Evolutionary conservation across 2,113 vertebrate species (phyloP).

Genomic region (Equus quagga): DNA sequence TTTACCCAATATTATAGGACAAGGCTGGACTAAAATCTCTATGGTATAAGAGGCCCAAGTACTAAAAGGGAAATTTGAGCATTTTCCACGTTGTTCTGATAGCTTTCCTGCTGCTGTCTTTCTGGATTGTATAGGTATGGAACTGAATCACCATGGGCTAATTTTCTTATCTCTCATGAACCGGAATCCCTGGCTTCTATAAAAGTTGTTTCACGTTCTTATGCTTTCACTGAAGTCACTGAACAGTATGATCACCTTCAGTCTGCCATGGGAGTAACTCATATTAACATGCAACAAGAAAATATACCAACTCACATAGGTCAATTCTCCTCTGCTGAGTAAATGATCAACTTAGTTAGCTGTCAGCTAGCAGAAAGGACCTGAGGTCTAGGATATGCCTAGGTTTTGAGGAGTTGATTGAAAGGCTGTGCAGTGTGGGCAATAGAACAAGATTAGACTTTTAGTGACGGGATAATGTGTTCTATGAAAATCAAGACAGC

Average conservation of each 20-base stretch:
- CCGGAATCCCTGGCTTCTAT: background rate
- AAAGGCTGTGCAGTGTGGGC: too few relatives aligned
- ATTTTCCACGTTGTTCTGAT: background rate
- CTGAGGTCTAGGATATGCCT: background rate
- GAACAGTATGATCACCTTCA: background rate
- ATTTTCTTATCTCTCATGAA: background rate
- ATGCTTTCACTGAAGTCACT: background rate
- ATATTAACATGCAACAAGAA: background rate
- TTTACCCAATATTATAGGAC: background rate
- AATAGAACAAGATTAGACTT: background rate
- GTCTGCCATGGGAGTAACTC: background rate
- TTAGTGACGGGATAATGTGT: background rate
- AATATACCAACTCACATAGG: background rate
- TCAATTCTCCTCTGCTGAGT: background rate
- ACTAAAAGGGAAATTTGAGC: background rate
- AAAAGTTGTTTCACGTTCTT: background rate
- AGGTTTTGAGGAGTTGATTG: background rate
- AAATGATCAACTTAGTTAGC: background rate
- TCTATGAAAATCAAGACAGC: background rate
- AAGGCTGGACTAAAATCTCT: background rate
- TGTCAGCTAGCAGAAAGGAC: background rate
- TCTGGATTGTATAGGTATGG: background rate
- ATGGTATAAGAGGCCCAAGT: background rate
- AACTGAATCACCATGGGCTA: background rate
- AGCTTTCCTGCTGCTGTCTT: background rate